Base-by-base conservation (phyloP, 2,888 invertebrate species). In the Limenitis camilla region DNA sequence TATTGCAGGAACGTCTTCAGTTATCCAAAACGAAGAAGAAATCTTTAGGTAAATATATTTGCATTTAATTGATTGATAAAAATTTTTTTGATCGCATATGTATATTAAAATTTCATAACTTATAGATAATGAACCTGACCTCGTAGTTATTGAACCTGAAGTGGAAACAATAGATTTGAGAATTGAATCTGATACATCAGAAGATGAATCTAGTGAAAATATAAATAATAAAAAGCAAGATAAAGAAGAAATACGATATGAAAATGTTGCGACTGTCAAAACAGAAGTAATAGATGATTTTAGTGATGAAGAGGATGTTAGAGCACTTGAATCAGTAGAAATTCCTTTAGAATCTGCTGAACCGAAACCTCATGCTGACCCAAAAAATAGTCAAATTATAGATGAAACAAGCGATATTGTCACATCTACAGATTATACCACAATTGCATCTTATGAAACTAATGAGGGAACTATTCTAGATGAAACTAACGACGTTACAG, bases 151-250 rank as follows among this genome's bases (percentile, higher is more conserved):
- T 2, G 85, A 85, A 59, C 75, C 74, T 6, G 61, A 59, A 2
- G 69, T 85, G 11, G 84, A 83, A 61, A 80, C 77, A 0, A 80
- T 85, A 38, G 72, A 77, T 39, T 61, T 79, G 10, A 9, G 44
- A 27, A n/a, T 51, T 35, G 70, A 65, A 9, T 59, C 62, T 0
- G 74, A 76, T 29, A 73, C 73, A 3, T 50, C 58, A 56, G 41
- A 63, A 53, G 11, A 31, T 7, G 40, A 40, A 30, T 28, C 35
- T 11, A 29, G 11, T 30, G 11, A 45, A 6, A 28, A 30, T 38
- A 11, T 6, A 28, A 30, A 4, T 3, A 29, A 29, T 9, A 9
- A 35, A 38, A 45, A 36, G 6, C 10, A 38, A 7, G 9, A 10
- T 8, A 36, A 27, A 10, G 11, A 5, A 45, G 10, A 36, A 7